Conservation (phyloP, 1,140 invertebrate species). For the Drosophila funebris region DNA sequence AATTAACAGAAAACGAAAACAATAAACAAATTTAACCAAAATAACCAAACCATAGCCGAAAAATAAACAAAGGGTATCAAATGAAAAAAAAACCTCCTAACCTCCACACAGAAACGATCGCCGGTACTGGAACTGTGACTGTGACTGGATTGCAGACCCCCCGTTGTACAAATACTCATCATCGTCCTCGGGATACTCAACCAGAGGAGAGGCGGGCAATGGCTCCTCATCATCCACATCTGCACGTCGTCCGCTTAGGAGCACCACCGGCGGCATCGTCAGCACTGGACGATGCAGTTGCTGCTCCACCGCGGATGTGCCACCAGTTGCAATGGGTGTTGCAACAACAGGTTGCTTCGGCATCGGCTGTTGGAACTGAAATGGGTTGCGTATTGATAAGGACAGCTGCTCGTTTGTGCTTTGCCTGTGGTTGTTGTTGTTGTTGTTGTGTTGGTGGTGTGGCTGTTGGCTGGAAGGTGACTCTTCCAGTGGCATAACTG, state of each 20-base stretch:
- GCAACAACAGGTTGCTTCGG: not conserved
- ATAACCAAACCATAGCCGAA: constrained; percentile 45
- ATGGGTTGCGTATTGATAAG: constrained; percentile 53
- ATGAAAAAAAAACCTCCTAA: constrained; percentile 76
- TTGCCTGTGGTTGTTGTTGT: constrained; percentile 29
- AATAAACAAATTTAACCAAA: constrained; percentile 16
- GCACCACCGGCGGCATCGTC: constrained; percentile 77
- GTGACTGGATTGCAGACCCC: constrained; percentile 59
- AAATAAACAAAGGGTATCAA: constrained; percentile 49
- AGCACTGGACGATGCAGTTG: constrained; percentile 82
- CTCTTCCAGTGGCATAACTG: constrained; percentile 36
- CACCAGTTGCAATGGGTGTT: constrained; percentile 5
- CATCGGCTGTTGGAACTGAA: constrained; percentile 63
- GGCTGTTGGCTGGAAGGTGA: constrained; percentile 23
- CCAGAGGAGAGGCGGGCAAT: constrained; percentile 62
- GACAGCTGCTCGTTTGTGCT: constrained; percentile 30
- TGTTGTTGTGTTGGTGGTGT: constrained; percentile 16
- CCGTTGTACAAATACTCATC: constrained; percentile 83
- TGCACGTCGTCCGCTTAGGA: constrained; percentile 64
- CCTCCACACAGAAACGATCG: constrained; percentile 83
- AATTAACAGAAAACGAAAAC: constrained; percentile 17
- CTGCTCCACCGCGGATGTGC: constrained; percentile 54
- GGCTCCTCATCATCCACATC: constrained; percentile 59
- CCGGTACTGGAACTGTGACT: constrained; percentile 74
- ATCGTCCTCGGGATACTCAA: constrained; percentile 89